Percentiles rank a stretch among this genome's conserved stretches.
Evolutionary conservation across 1,140 invertebrate genomes (phyloP).

Genomic region (Aphis craccivora): DNA sequence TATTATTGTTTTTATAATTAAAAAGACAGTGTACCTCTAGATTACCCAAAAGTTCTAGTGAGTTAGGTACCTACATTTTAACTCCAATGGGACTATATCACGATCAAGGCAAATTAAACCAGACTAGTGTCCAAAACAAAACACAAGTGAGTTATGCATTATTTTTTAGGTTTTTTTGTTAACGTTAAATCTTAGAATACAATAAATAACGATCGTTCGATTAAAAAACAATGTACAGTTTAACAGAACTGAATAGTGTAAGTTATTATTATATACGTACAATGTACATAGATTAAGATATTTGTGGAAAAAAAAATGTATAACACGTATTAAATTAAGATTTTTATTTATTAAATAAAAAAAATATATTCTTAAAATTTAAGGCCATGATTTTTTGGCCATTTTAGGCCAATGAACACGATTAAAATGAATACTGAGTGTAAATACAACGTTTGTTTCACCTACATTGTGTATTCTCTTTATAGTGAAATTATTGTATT

Average conservation of each 20-base stretch:
- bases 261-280: too few species aligned
- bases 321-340: not conserved
- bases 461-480: too few species aligned
- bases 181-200: not conserved
- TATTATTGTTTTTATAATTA: not conserved
- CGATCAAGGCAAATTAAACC: not conserved
- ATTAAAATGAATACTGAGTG: not conserved
- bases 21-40: not conserved
- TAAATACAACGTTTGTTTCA: not conserved
- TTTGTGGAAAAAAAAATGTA: not conserved
- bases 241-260: too few species aligned
- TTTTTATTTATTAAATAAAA: not conserved
- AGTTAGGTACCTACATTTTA: not conserved
- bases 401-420: too few species aligned
- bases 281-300: too few species aligned
- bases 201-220: not conserved
- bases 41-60: not conserved
- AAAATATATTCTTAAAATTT: too few species aligned
- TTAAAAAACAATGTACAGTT: not conserved
- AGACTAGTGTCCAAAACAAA: not conserved
- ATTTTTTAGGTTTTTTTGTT: not conserved
- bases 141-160: not conserved
- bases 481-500: not conserved
- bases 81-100: not conserved
- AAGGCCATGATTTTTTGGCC: too few species aligned